Base-by-base conservation (phyloP, 37 sponge, comb jelly and placozoan species). In the Geodia barretti region DNA sequence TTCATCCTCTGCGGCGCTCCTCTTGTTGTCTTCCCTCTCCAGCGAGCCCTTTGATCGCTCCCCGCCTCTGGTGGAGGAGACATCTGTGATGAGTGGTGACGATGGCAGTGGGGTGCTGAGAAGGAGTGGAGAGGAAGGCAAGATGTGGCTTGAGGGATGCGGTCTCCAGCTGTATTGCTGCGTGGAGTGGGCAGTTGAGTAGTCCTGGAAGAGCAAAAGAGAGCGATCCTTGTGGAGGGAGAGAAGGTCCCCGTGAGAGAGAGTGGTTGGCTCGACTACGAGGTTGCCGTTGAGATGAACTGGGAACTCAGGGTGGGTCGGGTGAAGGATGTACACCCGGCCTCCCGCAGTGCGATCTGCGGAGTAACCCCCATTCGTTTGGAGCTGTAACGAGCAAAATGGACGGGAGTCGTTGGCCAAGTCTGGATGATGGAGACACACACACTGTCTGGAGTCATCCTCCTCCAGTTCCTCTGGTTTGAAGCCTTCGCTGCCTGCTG, bases 121-220 rank as follows among this genome's bases (percentile, higher is more conserved):
- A 31, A 39, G 70, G 41, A 1, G 4, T 34, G 36, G 86, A 78
- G 3, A 78, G 24, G 17, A 75, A 36, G 39, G 24, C 20, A 70
- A 26, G 14, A 41, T 1, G 72, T 38, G n/a, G 41, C 24, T 24
- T 23, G 39, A 19, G 42, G 69, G 58, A 9, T 68, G 79, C 0
- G 79, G 79, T 26, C 35, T 41, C 79, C 79, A 79, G 68, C 54
- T 79, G 69, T 79, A 79, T 2, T 67, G 19, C 2, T 64, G 79
- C 3, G 64, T 41, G 77, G 28, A 34, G 11, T 42, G 54, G 4
- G 34, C 61, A 59, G 83, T 21, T 32, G 62, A 38, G 63, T 61
- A 64, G 68, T 92, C 80, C 19, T 86, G 77, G 42, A 78, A 92
- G 82, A 92, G 84, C 71, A 88, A 88, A 38, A 85, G 8, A 78